Evolutionary conservation across 2,797 vertebrate species (phyloP).

Genomic region (Squalus acanthias): DNA sequence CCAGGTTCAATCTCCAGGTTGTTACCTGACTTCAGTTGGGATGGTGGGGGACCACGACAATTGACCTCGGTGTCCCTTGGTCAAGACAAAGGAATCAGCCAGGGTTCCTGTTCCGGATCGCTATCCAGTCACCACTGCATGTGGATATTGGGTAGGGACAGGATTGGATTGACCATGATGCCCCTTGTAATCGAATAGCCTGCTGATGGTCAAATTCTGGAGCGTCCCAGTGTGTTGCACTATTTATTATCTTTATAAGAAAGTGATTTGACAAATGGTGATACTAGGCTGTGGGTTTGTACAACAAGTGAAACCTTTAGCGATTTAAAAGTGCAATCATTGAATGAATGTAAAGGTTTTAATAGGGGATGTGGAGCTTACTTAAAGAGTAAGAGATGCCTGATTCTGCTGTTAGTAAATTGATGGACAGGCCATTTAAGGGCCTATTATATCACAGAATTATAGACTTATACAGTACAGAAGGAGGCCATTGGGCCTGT

Average conservation of each 20-base stretch:
- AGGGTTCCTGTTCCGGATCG: background rate
- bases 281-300: background rate
- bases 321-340: background rate
- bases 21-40: background rate
- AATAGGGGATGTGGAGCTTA: background rate
- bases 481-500: too few species aligned
- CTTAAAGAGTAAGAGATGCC: background rate
- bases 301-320: background rate
- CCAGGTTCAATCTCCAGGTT: background rate
- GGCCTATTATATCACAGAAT: too few species aligned
- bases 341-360: background rate
- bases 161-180: background rate
- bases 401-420: background rate
- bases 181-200: background rate
- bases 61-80: background rate
- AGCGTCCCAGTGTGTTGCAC: background rate
- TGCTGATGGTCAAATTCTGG: background rate
- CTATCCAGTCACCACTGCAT: background rate
- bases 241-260: background rate
- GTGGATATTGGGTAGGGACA: background rate
- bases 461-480: too few species aligned
- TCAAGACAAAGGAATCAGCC: background rate
- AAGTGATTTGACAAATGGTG: background rate
- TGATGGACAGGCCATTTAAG: background rate
- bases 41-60: background rate